Percentiles rank a stretch among this genome's conserved stretches.
These are phyloP conservation scores for Rostratula benghalensis DNA, from an alignment of 2,113 vertebrate genomes.

Conservation along the genomic window DNA sequence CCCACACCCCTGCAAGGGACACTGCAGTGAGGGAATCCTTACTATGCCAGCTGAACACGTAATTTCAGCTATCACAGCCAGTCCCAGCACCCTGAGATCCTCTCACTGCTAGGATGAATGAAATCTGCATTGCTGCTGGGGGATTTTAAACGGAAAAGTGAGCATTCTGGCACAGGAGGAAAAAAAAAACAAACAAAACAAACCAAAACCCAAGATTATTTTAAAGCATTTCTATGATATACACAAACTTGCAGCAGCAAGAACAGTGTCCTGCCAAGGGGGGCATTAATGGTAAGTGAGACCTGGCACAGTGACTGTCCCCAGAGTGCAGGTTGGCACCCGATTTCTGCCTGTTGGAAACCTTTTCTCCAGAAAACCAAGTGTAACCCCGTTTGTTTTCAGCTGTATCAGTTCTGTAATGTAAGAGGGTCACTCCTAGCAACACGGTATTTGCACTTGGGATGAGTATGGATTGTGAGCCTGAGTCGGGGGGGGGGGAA, in stretches of 20 bases:
- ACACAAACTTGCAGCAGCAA: not conserved
- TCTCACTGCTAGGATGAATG: not conserved
- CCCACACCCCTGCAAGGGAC: fast-evolving
- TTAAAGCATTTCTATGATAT: not conserved
- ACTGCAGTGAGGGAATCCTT: not conserved
- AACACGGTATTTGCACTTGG: not conserved
- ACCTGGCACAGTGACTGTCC: not conserved
- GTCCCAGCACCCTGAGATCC: not conserved
- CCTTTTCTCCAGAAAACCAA: not conserved
- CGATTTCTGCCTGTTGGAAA: not conserved
- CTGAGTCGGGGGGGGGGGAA: fast-evolving
- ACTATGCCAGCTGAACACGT: not conserved
- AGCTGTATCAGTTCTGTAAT: too few relatives aligned
- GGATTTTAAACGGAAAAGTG: not conserved
- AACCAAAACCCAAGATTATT: not conserved
- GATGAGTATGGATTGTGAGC: not conserved
- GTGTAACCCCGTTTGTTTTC: too few relatives aligned
- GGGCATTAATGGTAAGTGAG: not conserved
- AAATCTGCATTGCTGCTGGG: not conserved
- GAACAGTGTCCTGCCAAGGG: too few relatives aligned
- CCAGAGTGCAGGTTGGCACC: not conserved
- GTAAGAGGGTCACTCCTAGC: not conserved
- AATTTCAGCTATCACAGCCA: not conserved
- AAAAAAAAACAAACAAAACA: too few relatives aligned
- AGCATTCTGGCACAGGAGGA: not conserved